Conservation (phyloP, 2,888 invertebrate species). For the Bibio marci region DNA sequence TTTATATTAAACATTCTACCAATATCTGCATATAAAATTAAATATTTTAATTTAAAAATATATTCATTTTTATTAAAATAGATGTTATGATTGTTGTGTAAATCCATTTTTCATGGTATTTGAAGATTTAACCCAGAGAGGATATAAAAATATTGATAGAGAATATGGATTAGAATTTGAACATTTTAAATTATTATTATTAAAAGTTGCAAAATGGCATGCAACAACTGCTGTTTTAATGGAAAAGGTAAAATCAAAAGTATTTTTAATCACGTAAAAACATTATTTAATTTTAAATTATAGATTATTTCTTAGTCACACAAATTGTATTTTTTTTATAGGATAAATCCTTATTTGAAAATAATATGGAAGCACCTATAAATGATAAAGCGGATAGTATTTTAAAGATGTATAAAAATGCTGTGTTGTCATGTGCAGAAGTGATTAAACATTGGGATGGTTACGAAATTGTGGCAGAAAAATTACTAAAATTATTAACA, state of each 20-base stretch:
- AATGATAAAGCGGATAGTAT: conserved; percentile 3
- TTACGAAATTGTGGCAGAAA: background rate
- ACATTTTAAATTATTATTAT: background rate
- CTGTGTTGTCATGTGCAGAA: background rate
- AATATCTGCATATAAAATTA: too few species aligned
- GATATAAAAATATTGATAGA: background rate
- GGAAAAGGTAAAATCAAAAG: background rate
- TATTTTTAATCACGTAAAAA: background rate
- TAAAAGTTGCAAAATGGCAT: background rate
- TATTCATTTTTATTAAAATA: background rate
- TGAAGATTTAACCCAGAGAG: background rate
- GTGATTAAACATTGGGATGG: background rate
- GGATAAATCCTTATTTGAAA: background rate
- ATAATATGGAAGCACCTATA: conserved; percentile 2
- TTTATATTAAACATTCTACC: too few species aligned
- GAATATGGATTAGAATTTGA: background rate
- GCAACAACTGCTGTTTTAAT: background rate
- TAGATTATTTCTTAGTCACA: background rate
- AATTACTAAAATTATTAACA: background rate
- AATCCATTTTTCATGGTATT: background rate
- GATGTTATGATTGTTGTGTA: background rate
- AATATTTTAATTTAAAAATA: too few species aligned
- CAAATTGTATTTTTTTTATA: background rate
- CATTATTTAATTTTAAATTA: background rate
- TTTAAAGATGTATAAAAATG: background rate